phyloP scores from a whole-genome alignment of 2,888 invertebrate species.

The Pegoplata infirma region DNA sequence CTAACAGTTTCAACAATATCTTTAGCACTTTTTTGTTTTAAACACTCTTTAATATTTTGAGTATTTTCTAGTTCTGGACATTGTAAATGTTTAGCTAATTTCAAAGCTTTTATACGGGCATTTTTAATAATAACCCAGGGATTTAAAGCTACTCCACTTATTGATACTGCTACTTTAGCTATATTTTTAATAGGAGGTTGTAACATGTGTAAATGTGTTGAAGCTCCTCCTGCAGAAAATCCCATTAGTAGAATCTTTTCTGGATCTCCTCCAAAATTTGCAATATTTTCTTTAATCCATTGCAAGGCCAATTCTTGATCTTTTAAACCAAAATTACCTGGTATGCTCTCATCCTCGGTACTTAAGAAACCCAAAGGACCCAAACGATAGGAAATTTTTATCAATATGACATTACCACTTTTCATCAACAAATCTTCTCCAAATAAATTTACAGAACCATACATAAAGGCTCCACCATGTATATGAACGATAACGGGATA shows the following conservation, averaged over 20 bases:
- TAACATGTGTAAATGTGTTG: slow-evolving; percentile 85
- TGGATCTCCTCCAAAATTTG: slow-evolving; percentile 85
- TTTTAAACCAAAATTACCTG: slow-evolving; percentile 86
- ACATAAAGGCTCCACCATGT: slow-evolving; percentile 85
- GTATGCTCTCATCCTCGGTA: slow-evolving; percentile 83
- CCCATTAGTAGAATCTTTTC: slow-evolving; percentile 83
- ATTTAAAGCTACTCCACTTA: slow-evolving; percentile 62
- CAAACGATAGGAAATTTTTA: slow-evolving; percentile 84
- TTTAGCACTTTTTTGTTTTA: slow-evolving; percentile 81
- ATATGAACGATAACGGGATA: slow-evolving; percentile 83
- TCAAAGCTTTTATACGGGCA: slow-evolving; percentile 36
- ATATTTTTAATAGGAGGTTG: slow-evolving; percentile 78
- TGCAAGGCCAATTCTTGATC: slow-evolving; percentile 85
- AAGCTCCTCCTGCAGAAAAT: slow-evolving; percentile 86
- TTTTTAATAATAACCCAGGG: slow-evolving; percentile 59
- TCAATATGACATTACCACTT: slow-evolving; percentile 81
- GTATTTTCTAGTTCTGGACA: slow-evolving; percentile 35
- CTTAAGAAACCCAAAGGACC: slow-evolving; percentile 86
- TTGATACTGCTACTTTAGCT: slow-evolving; percentile 57
- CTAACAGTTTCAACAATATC: slow-evolving; percentile 79
- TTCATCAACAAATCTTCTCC: slow-evolving; percentile 82
- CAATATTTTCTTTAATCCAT: slow-evolving; percentile 84
- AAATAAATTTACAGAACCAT: slow-evolving; percentile 80
- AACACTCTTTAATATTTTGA: slow-evolving; percentile 81
- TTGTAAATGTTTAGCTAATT: slow-evolving; percentile 51